Evolutionary conservation across 2,797 vertebrate genomes (phyloP), one percentile per base, ranked within the genome.

Genomic region (Rhinogobio ventralis): DNA sequence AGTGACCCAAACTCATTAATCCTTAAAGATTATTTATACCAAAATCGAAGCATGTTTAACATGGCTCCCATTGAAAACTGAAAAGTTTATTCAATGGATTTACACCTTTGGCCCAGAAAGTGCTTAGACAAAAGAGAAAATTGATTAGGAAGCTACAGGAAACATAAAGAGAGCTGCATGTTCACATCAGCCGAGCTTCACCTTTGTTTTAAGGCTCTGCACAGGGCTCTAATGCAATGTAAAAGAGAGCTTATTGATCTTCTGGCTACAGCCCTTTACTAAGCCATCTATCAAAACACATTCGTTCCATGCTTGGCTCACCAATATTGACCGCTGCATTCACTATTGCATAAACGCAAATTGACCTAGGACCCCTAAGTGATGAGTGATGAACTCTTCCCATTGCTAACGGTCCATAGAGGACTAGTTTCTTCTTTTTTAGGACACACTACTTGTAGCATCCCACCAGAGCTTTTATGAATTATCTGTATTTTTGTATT

Each of bases 281-380:
- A 83, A 79, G 76, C 74, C 74, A 84, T 87, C 83, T 72, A 84
- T 89, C 88, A 88, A 81, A 85, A 73, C 75, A 57, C 73, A 72
- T 84, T 80, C 74, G n/a, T 85, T 83, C 53, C 85, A 86, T 71
- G 14, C 46, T 60, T 72, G 64, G 66, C 79, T 85, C 30, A 14
- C n/a, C 53, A 71, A 19, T 84, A 87, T 85, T 62, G 64, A 87
- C 68, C 17, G 23, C 81, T 64, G 74, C 45, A 62, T 49, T 79
- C 81, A 64, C 45, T 64, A 74, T 30, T 84, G 62, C 77, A 81
- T 86, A 76, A 89, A 72, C 10, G 23, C 72, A 72, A 86, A 88
- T 72, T 81, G 80, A 88, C 73, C 78, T 74, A 75, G 74, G 57
- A 82, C 39, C 53, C 71, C 46, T 46, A 33, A 36, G 62, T 42